Evolutionary conservation across 2,888 invertebrate genomes (phyloP).

Genomic region (Drosophila tripunctata): DNA sequence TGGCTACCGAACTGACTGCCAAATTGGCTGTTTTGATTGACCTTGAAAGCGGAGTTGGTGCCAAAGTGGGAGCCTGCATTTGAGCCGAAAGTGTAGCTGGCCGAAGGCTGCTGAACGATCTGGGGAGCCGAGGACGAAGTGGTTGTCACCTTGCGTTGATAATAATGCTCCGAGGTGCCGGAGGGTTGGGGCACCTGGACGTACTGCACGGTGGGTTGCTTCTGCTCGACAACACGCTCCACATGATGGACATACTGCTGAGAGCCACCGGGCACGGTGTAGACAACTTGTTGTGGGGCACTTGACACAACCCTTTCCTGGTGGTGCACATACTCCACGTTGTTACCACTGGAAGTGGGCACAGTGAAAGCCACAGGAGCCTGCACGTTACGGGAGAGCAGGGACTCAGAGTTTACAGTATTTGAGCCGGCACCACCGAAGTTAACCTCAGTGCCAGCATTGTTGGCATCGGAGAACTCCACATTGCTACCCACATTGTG

Average conservation of each 20-base stretch:
- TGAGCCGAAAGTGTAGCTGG: conserved; percentile 35
- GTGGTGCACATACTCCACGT: conserved; percentile 67
- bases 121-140: conserved; percentile 60
- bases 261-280: conserved; percentile 65
- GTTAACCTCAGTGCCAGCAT: conserved; percentile 62
- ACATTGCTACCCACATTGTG: conserved; percentile 64
- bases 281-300: conserved; percentile 58
- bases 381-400: conserved; percentile 39
- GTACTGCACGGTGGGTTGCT: conserved; percentile 58
- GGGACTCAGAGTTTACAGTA: conserved; percentile 53
- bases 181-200: conserved; percentile 53
- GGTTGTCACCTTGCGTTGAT: conserved; percentile 71
- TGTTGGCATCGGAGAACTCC: conserved; percentile 57
- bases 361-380: conserved; percentile 38
- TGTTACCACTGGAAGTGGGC: conserved; percentile 38
- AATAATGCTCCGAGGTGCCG: conserved; percentile 74
- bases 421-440: conserved; percentile 60
- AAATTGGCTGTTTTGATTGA: conserved; percentile 51
- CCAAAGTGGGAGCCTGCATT: conserved; percentile 48
- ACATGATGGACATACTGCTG: conserved; percentile 77
- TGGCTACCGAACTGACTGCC: conserved; percentile 21
- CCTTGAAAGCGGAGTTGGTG: conserved; percentile 55
- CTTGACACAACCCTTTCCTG: conserved; percentile 56
- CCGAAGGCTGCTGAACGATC: conserved; percentile 45
- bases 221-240: conserved; percentile 68